These are phyloP conservation scores for Siniperca scherzeri DNA, from an alignment of 2,797 vertebrate genomes.

Conservation along the genomic window DNA sequence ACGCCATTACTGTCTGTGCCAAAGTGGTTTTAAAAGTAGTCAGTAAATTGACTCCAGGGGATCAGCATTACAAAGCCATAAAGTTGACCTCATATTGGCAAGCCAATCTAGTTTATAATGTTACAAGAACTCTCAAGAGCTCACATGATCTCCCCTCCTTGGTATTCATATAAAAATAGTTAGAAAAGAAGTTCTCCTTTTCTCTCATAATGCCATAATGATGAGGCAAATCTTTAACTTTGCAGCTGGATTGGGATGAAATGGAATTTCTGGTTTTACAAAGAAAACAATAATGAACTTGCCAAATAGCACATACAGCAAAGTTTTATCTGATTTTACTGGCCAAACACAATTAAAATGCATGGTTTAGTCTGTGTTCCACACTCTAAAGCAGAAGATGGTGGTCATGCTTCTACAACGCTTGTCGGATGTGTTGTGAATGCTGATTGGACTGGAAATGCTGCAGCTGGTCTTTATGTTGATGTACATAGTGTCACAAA, in stretches of 20 bases:
- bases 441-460: slow-evolving; percentile 4
- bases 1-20: neutral
- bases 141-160: neutral
- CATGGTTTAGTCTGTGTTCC: neutral
- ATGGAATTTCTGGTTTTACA: neutral
- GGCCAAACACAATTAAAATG: neutral
- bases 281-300: neutral
- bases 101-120: neutral
- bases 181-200: neutral
- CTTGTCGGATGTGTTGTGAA: slow-evolving; percentile 19
- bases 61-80: neutral
- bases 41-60: slow-evolving; percentile 1
- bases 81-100: slow-evolving; percentile 7
- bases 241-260: neutral
- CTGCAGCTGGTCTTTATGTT: slow-evolving; percentile 12
- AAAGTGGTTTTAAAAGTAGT: neutral
- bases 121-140: neutral
- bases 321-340: neutral
- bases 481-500: neutral
- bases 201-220: neutral
- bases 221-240: neutral
- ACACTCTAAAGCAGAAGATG: neutral
- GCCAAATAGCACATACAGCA: neutral
- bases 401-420: neutral
- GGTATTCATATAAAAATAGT: neutral